Conservation (phyloP, 2,888 invertebrate species). For the Megalurothrips usitatus region DNA sequence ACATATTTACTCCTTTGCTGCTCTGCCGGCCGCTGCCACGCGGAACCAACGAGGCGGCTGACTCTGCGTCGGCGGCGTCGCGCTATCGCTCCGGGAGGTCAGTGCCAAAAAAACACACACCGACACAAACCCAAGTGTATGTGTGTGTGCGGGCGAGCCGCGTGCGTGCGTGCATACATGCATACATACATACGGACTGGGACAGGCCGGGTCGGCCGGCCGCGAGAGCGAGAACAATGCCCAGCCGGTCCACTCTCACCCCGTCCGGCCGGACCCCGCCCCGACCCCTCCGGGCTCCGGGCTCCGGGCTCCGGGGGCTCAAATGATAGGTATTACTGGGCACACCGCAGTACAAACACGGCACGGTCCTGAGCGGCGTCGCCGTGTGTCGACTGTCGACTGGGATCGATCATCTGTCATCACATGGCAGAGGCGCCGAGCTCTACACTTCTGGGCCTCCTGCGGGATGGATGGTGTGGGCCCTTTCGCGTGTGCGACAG, state of each 20-base stretch:
- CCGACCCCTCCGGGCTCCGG: background rate
- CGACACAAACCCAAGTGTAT: too few species aligned
- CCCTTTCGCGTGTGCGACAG: too few species aligned
- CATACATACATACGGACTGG: background rate
- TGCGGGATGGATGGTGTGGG: too few species aligned
- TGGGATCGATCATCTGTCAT: constrained; percentile 1
- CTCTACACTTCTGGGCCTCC: too few species aligned
- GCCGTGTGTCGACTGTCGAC: too few species aligned
- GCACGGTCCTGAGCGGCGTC: background rate
- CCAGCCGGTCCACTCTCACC: background rate
- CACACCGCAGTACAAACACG: background rate
- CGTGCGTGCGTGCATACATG: background rate
- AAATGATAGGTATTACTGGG: constrained; percentile 23
- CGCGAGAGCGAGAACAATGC: background rate
- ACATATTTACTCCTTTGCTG: too few species aligned
- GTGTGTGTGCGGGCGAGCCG: background rate
- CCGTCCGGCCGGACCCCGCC: background rate
- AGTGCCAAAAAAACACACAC: background rate
- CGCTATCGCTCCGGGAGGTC: too few species aligned
- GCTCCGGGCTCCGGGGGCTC: background rate
- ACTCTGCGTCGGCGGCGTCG: too few species aligned
- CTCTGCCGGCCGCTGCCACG: too few species aligned
- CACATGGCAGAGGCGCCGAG: background rate
- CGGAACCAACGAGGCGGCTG: too few species aligned
- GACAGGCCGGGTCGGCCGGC: background rate